Base-by-base conservation (phyloP, 2,113 vertebrate genomes). In the Toxotes jaculatrix region DNA sequence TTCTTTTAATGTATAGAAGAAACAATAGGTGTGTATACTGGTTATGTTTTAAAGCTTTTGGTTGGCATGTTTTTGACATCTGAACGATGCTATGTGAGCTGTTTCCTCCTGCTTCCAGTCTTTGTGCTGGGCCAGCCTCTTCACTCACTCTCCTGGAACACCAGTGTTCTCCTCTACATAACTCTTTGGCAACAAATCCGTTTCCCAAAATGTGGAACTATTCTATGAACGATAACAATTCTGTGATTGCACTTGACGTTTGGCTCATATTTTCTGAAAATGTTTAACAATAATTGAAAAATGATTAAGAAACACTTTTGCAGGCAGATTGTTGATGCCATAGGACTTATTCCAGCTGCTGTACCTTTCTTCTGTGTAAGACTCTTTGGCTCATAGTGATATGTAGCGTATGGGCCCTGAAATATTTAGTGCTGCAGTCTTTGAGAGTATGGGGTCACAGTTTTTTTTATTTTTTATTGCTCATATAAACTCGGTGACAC, bases 361-460 rank as follows among this genome's bases (percentile, higher is more conserved):
- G 70, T 42, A 63, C 17, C 49, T 72, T 57, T 45, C 0, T 56
- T 27, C 9, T 21, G 4, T 61, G 74, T 23, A 59, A 3, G 8
- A 14, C 45, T 1, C 21, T 17, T 6, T 1, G 45, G 45, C 45
- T 49, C 16, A 19, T 19, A 19, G 45, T 53, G 7, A 53, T n/a
- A 17, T 47, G 45, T 47, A 47, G 14, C 16, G 16, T 32, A 59
- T 13, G 5, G 8, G 14, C 13, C 13, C 40, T 77, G 8, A 68
- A 79, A 74, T 69, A 43, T 65, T 62, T 57, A 63, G n/a, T 13
- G 47, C 34, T 16, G 14, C 68, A 45, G 51, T n/a, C 53, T 36
- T 36, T 60, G 40, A 69, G 40, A 38, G n/a, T 12, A 23, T 27
- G 27, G 27, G 27, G 27, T 27, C 27, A 27, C 27, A 27, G 27